Base-by-base conservation (phyloP, 2,888 invertebrate genomes). In the Acronicta alni region DNA sequence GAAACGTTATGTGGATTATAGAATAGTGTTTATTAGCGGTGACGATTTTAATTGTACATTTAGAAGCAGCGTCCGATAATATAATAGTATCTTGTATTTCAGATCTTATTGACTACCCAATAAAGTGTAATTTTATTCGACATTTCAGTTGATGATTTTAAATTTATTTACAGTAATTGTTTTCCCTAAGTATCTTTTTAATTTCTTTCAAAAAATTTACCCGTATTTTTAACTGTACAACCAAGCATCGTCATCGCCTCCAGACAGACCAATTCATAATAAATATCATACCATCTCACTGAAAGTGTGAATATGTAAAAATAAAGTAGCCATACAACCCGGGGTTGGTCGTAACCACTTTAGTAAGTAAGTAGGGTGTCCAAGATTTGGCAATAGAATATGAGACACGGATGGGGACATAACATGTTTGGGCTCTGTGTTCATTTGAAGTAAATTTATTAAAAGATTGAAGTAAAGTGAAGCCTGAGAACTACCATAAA, bases 271-370 rank as follows among this genome's bases (percentile, higher is more conserved):
- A 37, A 52, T 53, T 53, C 63, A 70, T 55, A 1, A n/a, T 35
- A 2, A 45, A 26, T 37, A 57, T 37, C 18, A 23, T 23, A 49
- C 41, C 64, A 57, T 57, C 42, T 67, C 60, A 60, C 66, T 16
- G 44, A 49, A 57, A 55, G 64, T 83, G 80, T 83, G 76, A 74
- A 84, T 80, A 84, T 83, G 83, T 84, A 83, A 72, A 80, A 77
- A 79, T 72, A 67, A 62, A 48, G 72, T 75, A 71, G 67, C 49
- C 32, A 42, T 57, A 49, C 51, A 63, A 15, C 44, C 44, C 57
- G 58, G 74, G 76, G 57, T 55, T 77, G 75, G 77, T 62, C 42
- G 60, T 67, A 73, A 67, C 74, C 74, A 65, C 51, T 75, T 73
- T 71, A 72, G 74, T 68, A 57, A 63, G 30, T 30, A 30, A 30